A percentile compares a stretch with the other conserved stretches of the same genome.
Conservation (phyloP, 2,888 invertebrate genomes). For the Electrophaes corylata region DNA sequence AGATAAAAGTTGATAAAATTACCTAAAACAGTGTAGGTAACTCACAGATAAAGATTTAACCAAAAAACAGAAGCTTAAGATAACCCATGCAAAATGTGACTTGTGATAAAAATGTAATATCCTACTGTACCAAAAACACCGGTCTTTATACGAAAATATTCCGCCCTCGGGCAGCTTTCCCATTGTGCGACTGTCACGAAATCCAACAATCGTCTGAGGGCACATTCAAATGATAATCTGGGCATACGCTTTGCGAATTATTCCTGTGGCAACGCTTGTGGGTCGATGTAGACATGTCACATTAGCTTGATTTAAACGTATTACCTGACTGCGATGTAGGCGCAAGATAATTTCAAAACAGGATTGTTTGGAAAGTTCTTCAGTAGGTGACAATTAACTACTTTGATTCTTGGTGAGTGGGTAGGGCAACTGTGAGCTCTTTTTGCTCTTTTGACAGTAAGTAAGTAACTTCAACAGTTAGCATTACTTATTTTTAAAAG, state of each 20-base stretch:
- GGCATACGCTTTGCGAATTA: conserved; percentile 77
- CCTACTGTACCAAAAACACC: conserved; percentile 60
- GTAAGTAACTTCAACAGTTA: too few species aligned
- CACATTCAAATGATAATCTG: conserved; percentile 82
- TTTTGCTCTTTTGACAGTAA: too few species aligned
- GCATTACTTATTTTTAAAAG: too few species aligned
- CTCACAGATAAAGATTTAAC: conserved; percentile 47
- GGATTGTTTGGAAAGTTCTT: background rate
- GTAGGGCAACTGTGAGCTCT: too few species aligned
- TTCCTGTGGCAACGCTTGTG: conserved; percentile 50
- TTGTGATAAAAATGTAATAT: conserved; percentile 74
- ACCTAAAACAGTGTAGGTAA: conserved; percentile 43
- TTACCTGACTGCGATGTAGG: conserved; percentile 59
- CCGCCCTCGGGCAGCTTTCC: conserved; percentile 62
- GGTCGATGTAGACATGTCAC: conserved; percentile 69
- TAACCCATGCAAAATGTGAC: conserved; percentile 61
- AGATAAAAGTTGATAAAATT: conserved; percentile 12
- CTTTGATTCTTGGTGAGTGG: too few species aligned
- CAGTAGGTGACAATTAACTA: background rate
- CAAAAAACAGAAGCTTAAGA: conserved; percentile 50
- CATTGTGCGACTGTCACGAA: conserved; percentile 76
- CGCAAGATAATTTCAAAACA: conserved; percentile 12
- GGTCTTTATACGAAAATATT: conserved; percentile 72
- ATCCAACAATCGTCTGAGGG: conserved; percentile 79
- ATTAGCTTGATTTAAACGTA: conserved; percentile 78